phyloP scores from a whole-genome alignment of 2,113 vertebrate genomes.

The Psittacus erithacus region DNA sequence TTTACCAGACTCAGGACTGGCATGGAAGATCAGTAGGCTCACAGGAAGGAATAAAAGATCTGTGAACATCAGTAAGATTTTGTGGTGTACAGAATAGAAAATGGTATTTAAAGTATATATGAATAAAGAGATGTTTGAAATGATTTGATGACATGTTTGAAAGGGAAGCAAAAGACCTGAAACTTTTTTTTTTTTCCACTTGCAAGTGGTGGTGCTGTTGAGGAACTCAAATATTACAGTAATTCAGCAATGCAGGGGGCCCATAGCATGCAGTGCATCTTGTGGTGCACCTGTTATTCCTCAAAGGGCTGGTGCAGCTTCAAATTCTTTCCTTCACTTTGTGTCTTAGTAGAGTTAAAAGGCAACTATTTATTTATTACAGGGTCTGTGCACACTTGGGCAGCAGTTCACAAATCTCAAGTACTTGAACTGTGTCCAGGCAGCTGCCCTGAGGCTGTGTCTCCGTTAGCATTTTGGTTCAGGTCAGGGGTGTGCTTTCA shows the following conservation, averaged over 20 bases:
- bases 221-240: neutral
- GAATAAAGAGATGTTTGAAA: neutral
- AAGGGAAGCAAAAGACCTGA: neutral
- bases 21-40: neutral
- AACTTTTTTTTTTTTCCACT: neutral
- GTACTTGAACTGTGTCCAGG: neutral
- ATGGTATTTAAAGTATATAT: neutral
- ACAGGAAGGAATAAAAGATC: neutral
- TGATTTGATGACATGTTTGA: neutral
- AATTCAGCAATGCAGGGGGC: neutral
- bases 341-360: neutral
- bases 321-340: neutral
- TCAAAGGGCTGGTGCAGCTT: neutral
- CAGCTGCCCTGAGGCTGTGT: neutral
- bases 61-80: neutral
- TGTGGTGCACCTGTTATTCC: neutral
- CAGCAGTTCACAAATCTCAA: neutral
- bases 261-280: neutral
- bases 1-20: neutral
- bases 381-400: neutral
- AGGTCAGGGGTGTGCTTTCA: neutral
- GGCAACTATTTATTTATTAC: neutral
- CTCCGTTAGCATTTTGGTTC: neutral
- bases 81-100: neutral
- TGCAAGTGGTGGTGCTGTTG: neutral